Conservation (phyloP, 1,140 invertebrate genomes). For the Lordiphosa collinella region DNA sequence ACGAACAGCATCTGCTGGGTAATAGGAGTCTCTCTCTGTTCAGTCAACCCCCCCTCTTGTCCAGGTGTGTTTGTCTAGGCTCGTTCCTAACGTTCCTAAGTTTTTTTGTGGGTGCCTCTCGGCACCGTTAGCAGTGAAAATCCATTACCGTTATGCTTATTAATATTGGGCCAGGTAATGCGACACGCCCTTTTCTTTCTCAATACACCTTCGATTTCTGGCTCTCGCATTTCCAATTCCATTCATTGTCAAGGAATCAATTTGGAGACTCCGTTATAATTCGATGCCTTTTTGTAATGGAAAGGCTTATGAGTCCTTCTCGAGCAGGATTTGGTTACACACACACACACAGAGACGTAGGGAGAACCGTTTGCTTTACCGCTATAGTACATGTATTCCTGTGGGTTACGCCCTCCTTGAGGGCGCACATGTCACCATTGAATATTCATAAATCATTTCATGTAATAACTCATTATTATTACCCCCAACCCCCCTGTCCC, state of each 20-base stretch:
- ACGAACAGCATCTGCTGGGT: constrained; percentile 8
- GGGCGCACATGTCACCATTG: constrained; percentile 50
- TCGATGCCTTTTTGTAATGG: constrained; percentile 5
- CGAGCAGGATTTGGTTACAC: constrained; percentile 41
- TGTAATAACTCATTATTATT: constrained; percentile 64
- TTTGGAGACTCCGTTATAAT: constrained; percentile 36
- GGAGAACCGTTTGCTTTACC: constrained; percentile 14
- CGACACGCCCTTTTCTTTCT: constrained; percentile 41
- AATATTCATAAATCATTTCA: constrained; percentile 70
- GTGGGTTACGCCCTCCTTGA: constrained; percentile 23
- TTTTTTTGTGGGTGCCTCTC: constrained; percentile 43
- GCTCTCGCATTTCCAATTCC: constrained; percentile 43
- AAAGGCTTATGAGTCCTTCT: constrained; percentile 43
- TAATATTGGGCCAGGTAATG: constrained; percentile 60
- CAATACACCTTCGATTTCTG: constrained; percentile 51
- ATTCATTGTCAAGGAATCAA: constrained; percentile 46
- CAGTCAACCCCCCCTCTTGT: constrained; percentile 22
- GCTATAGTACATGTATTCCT: constrained; percentile 24
- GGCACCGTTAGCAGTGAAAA: constrained; percentile 63
- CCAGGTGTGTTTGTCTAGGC: constrained; percentile 54
- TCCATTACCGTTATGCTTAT: constrained; percentile 64
- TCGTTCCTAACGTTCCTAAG: constrained; percentile 17
- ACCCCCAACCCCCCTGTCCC: background rate
- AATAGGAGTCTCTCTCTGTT: too few relatives aligned
- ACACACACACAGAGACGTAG: too few relatives aligned